Base-by-base conservation (phyloP, 1,140 invertebrate genomes). In the Pachypeltis micranthus region DNA sequence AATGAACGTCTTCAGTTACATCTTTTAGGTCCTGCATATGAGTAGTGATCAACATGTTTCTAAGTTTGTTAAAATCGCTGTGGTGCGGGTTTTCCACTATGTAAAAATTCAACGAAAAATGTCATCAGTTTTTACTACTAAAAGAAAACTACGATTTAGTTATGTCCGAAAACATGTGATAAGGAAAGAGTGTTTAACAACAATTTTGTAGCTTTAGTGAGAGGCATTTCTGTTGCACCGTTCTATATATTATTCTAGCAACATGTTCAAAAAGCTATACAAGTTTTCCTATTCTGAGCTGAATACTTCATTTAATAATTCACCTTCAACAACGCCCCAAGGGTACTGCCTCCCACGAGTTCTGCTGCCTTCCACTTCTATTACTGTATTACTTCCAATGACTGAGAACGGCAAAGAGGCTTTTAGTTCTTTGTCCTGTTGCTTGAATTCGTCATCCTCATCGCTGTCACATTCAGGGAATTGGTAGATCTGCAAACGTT, bases 1-100 rank as follows among this genome's bases (percentile, higher is more conserved):
- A 96, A 75, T 96, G 93, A 2, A 96, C 90, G 74, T 95, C 91
- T 70, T 93, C 86, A 0, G 93, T 96, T 0, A 93, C 90, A 71
- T 96, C 92, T 74, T 96, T 95, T 57, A 96, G 75, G 75, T 96
- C 93, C 72, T 96, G 91, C 88, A 96, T 91, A 73, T 96, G 91
- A 31, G 91, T 93, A 10, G 90, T 91, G 70, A 98, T 97, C 44
- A 99, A 77, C 87, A 99, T 96, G 66, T 94, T 96, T 65, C 94
- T 82, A 54, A 99, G 77, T 73, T 96, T 95, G 28, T 93, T 87
- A 75, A 99, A 99, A 76, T 99, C 96, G 71, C 94, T 96, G 76
- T 98, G 95, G 66, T 90, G 87, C 3, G 95, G 86, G 76, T 98
- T 98, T 75, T 99, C 96, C 64, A 99, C 94, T n/a, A n/a, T n/a